These are phyloP conservation scores for Calliphora vomitoria DNA, from an alignment of 2,888 invertebrate species.

Conservation along the genomic window DNA sequence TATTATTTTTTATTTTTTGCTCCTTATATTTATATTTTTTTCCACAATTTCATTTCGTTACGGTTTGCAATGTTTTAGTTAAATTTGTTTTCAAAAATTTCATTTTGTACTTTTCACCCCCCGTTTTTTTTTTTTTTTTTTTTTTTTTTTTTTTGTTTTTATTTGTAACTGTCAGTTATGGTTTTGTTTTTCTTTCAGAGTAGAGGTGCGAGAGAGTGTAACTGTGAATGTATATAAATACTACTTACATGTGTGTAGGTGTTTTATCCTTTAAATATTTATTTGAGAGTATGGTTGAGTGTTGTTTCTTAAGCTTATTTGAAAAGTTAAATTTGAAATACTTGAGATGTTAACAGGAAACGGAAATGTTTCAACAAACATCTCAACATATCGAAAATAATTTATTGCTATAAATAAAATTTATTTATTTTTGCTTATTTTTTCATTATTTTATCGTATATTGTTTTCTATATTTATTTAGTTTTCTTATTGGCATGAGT, in stretches of 20 bases:
- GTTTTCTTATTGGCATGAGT: neutral
- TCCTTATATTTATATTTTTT: conserved; percentile 45
- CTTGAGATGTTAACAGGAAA: conserved; percentile 57
- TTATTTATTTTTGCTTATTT: conserved; percentile 29
- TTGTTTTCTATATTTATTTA: neutral
- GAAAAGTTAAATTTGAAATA: conserved; percentile 65
- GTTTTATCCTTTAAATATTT: neutral
- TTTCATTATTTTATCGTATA: neutral
- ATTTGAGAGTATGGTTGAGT: neutral
- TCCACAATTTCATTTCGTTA: conserved; percentile 37
- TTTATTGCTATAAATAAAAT: conserved; percentile 63
- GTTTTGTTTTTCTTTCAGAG: neutral
- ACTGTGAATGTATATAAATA: neutral
- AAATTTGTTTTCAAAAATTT: conserved; percentile 61
- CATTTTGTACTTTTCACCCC: conserved; percentile 12
- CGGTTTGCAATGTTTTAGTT: conserved; percentile 47
- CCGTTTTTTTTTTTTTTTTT: neutral
- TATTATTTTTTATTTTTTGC: conserved; percentile 20
- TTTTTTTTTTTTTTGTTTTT: neutral
- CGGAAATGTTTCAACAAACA: conserved; percentile 62
- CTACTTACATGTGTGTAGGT: neutral
- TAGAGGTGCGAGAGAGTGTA: neutral
- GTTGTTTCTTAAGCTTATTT: conserved; percentile 41
- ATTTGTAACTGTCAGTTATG: conserved; percentile 61
- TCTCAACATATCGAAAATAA: conserved; percentile 69